phyloP scores from a whole-genome alignment of 2,888 invertebrate genomes.

The Crematogaster levior region DNA sequence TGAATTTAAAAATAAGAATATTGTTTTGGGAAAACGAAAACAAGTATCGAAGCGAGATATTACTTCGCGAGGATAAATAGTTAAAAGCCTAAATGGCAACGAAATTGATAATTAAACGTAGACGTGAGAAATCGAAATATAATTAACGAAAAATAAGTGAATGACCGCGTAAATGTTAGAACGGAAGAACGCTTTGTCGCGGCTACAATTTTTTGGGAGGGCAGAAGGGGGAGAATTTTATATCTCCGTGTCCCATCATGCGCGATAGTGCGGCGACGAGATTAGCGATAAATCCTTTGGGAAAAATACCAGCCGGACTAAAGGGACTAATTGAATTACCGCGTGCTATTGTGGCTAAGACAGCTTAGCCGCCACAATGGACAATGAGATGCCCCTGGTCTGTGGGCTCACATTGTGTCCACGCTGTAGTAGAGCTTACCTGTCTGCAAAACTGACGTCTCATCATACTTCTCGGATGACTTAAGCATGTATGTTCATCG shows the following conservation, averaged over 20 bases:
- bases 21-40: no score
- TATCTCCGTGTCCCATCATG: conserved; percentile 18
- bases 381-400: conserved; percentile 57
- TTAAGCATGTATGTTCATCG: conserved; percentile 50
- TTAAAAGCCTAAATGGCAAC: background rate
- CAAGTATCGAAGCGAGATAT: background rate
- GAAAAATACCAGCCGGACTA: conserved; percentile 51
- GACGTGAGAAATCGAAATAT: background rate
- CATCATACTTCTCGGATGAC: conserved; percentile 46
- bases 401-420: conserved; percentile 50
- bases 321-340: conserved; percentile 61
- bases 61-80: background rate
- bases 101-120: background rate
- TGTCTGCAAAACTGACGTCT: conserved; percentile 50
- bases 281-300: conserved; percentile 46
- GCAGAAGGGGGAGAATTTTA: background rate
- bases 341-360: conserved; percentile 55
- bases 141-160: conserved; percentile 1
- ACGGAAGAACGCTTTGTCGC: conserved; percentile 18
- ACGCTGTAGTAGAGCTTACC: conserved; percentile 39
- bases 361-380: conserved; percentile 57
- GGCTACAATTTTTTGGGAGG: background rate
- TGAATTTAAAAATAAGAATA: background rate
- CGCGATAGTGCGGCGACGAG: conserved; percentile 38
- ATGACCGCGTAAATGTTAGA: conserved; percentile 1